These are phyloP conservation scores for Sesia bembeciformis DNA, from an alignment of 2,888 invertebrate genomes.

Conservation along the genomic window DNA sequence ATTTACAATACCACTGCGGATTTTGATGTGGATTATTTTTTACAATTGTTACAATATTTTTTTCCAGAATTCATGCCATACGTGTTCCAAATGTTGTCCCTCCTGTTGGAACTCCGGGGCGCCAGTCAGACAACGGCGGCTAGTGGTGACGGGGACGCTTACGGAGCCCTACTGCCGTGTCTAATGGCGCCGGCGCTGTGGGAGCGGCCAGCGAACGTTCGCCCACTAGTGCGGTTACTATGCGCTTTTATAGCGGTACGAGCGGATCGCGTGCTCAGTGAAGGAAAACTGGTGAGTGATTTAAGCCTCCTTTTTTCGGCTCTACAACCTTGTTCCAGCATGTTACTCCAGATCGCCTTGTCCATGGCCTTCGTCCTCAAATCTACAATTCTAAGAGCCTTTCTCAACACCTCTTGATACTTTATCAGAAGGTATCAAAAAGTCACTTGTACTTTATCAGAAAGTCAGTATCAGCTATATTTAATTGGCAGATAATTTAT, in stretches of 20 bases:
- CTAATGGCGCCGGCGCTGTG: slow-evolving; percentile 92
- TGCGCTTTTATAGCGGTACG: slow-evolving; percentile 83
- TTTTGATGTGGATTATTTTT: too few relatives aligned
- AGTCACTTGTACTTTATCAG: too few relatives aligned
- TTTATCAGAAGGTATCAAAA: too few relatives aligned
- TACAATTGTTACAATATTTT: background rate
- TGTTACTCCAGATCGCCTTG: too few relatives aligned
- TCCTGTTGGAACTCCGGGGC: slow-evolving; percentile 86
- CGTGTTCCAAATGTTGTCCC: slow-evolving; percentile 96
- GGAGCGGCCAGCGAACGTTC: slow-evolving; percentile 95
- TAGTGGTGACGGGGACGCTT: slow-evolving; percentile 80
- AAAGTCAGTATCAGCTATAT: too few relatives aligned
- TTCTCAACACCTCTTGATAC: too few relatives aligned
- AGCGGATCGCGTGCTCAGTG: slow-evolving; percentile 48
- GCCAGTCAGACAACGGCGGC: slow-evolving; percentile 30
- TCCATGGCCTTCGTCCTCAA: too few relatives aligned
- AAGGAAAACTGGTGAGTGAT: slow-evolving; percentile 80
- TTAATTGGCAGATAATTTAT: too few relatives aligned
- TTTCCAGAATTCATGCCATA: slow-evolving; percentile 96
- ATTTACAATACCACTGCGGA: too few relatives aligned
- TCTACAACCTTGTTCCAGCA: too few relatives aligned
- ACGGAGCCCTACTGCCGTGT: slow-evolving; percentile 92
- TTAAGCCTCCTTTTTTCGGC: background rate
- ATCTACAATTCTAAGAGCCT: too few relatives aligned
- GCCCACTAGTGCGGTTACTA: slow-evolving; percentile 93